These are phyloP conservation scores for Cyprinodon diabolis DNA, from an alignment of 2,797 vertebrate species.

Conservation along the genomic window DNA sequence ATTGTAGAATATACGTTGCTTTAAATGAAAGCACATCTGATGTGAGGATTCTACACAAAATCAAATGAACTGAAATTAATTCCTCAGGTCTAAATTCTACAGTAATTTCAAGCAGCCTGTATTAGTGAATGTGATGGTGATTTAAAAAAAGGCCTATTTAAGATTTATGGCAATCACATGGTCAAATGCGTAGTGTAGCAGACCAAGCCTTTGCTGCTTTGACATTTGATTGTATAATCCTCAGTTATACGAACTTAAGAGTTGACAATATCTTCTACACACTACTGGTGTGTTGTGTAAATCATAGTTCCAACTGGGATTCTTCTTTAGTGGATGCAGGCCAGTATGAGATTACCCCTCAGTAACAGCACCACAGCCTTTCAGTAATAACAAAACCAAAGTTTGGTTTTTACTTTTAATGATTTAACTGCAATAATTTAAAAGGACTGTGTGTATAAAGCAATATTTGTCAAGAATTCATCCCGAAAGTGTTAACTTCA, in stretches of 20 bases:
- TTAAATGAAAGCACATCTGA: conserved; percentile 67
- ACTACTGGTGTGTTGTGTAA: too few species aligned
- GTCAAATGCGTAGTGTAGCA: not conserved
- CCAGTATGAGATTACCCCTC: too few species aligned
- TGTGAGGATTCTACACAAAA: conserved; percentile 56
- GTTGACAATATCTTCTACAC: too few species aligned
- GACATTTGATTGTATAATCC: not conserved
- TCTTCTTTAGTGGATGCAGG: too few species aligned
- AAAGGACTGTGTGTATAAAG: too few species aligned
- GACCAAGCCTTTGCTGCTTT: not conserved
- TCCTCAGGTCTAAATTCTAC: conserved; percentile 44
- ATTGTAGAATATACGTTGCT: conserved; percentile 69
- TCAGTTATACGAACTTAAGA: not conserved
- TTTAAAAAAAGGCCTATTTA: not conserved
- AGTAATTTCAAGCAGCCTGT: conserved; percentile 41
- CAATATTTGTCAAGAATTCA: too few species aligned
- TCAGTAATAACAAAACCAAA: too few species aligned
- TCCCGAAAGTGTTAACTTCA: too few species aligned
- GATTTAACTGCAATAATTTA: too few species aligned
- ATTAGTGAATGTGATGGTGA: not conserved
- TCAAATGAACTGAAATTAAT: conserved; percentile 70
- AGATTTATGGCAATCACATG: not conserved
- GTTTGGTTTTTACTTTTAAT: too few species aligned
- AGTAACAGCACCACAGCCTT: too few species aligned
- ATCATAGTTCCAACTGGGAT: too few species aligned